Evolutionary conservation across 1,140 invertebrate species (phyloP).

Genomic region (Macrobrachium nipponense): DNA sequence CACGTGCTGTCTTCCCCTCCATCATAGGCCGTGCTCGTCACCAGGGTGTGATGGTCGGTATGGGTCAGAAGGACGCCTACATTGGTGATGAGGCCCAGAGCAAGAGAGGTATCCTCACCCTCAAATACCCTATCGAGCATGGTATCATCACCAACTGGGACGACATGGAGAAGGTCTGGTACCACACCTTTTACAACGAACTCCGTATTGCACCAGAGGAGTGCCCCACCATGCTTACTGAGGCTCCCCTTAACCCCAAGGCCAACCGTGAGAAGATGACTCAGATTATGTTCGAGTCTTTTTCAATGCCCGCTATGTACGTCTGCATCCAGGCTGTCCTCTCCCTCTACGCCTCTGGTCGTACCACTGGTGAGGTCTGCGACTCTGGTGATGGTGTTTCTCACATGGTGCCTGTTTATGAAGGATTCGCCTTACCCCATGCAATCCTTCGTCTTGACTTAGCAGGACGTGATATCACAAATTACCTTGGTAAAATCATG

Average conservation of each 20-base stretch:
- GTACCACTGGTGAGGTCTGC: conserved; percentile 80
- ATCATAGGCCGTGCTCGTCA: conserved; percentile 93
- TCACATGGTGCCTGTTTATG: conserved; percentile 4
- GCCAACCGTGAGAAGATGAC: conserved; percentile 91
- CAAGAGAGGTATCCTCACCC: conserved; percentile 78
- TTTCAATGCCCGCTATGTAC: conserved; percentile 84
- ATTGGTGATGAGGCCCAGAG: conserved; percentile 97
- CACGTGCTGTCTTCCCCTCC: conserved; percentile 93
- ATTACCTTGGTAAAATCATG: conserved; percentile 92
- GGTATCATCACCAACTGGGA: conserved; percentile 97
- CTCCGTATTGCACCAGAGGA: conserved; percentile 95
- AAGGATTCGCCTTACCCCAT: conserved; percentile 81
- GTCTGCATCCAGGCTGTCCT: conserved; percentile 93
- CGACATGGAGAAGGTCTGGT: conserved; percentile 98
- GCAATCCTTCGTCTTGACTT: conserved; percentile 88
- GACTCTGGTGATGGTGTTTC: conserved; percentile 18
- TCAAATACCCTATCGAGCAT: conserved; percentile 70
- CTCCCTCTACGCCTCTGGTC: conserved; percentile 91
- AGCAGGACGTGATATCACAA: conserved; percentile 88
- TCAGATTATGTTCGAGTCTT: conserved; percentile 75
- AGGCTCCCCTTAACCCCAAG: conserved; percentile 92
- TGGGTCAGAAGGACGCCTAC: conserved; percentile 98
- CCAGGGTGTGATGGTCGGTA: conserved; percentile 94
- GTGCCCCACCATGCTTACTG: conserved; percentile 88
- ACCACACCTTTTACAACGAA: conserved; percentile 96